Evolutionary conservation across 2,113 vertebrate genomes (phyloP).

Genomic region (Forbesichthys papilliferus): DNA sequence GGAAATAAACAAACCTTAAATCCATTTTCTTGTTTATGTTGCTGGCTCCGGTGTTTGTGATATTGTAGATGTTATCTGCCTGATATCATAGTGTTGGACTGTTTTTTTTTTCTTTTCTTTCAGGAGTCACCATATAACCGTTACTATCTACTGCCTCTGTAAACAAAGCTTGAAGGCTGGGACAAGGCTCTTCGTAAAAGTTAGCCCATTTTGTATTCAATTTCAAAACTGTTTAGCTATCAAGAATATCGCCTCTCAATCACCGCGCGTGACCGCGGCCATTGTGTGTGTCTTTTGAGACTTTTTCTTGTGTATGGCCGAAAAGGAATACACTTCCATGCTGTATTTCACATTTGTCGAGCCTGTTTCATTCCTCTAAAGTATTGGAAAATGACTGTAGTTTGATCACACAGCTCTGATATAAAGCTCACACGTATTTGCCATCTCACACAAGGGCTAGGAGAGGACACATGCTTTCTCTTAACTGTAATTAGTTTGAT

Average conservation of each 20-base stretch:
- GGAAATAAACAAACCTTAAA: slow-evolving; percentile 56
- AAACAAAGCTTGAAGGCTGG: slow-evolving; percentile 32
- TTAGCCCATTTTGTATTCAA: slow-evolving; percentile 18
- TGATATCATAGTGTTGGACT: slow-evolving; percentile 10
- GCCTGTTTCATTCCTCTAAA: slow-evolving; percentile 27
- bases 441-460: slow-evolving; percentile 26
- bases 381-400: slow-evolving; percentile 20
- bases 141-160: slow-evolving; percentile 25
- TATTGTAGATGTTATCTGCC: slow-evolving; percentile 35
- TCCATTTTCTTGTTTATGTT: slow-evolving; percentile 31
- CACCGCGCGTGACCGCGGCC: slow-evolving; percentile 15
- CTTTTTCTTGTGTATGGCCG: slow-evolving; percentile 13
- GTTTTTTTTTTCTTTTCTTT: slow-evolving; percentile 20
- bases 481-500: slow-evolving; percentile 59
- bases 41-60: slow-evolving; percentile 24
- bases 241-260: slow-evolving; percentile 20
- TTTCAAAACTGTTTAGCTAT: slow-evolving; percentile 22
- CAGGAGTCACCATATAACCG: slow-evolving; percentile 20
- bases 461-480: slow-evolving; percentile 52
- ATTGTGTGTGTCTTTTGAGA: not conserved
- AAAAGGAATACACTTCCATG: not conserved
- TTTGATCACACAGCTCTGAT: slow-evolving; percentile 29
- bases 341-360: slow-evolving; percentile 13
- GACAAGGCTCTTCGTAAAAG: slow-evolving; percentile 25
- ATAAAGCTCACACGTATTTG: slow-evolving; percentile 10